Percentiles rank a stretch among this genome's conserved stretches.
Conservation (phyloP, 2,797 vertebrate genomes). For the Scolopax rusticola region DNA sequence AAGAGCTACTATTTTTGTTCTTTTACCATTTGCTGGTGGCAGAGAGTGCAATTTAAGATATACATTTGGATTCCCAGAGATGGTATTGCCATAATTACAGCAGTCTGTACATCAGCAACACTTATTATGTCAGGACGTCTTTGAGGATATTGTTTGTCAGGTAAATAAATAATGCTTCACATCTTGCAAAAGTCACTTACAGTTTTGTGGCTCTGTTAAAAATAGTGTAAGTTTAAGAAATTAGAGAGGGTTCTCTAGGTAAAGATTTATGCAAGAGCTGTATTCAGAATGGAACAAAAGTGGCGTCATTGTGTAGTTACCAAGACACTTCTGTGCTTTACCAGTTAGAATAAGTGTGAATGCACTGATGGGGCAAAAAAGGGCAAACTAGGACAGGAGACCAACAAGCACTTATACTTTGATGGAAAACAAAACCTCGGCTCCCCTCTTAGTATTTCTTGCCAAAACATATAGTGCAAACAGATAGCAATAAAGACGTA, state of each 20-base stretch:
- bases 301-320: neutral
- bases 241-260: neutral
- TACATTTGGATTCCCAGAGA: neutral
- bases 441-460: neutral
- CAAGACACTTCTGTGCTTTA: neutral
- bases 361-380: neutral
- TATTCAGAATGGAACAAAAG: neutral
- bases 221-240: neutral
- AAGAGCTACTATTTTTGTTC: conserved; percentile 9
- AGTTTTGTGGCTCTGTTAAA: conserved; percentile 23
- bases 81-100: neutral
- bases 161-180: neutral
- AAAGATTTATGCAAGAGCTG: neutral
- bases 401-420: neutral
- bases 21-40: neutral
- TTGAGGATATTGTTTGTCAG: neutral
- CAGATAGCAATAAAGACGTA: neutral
- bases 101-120: neutral
- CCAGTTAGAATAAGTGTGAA: neutral
- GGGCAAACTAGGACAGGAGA: neutral
- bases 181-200: neutral
- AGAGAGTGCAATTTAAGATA: neutral
- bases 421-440: neutral
- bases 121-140: conserved; percentile 1
- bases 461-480: neutral